Evolutionary conservation across 2,797 vertebrate species (phyloP), one percentile per base, ranked within the genome.

Genomic region (Pogoniulus pusillus): DNA sequence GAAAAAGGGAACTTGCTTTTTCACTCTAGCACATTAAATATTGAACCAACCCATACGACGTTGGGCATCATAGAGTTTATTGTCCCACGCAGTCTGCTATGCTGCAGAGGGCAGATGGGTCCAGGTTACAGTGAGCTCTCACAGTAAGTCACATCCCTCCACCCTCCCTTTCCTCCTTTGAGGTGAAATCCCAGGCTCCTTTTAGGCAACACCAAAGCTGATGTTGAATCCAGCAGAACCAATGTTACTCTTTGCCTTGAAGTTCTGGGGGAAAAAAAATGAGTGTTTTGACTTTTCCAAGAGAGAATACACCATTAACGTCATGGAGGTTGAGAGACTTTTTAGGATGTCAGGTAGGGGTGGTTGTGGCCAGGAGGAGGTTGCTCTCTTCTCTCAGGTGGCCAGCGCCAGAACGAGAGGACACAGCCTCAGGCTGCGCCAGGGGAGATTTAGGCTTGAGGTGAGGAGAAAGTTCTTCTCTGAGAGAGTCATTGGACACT

Each of bases 241-340:
- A 68, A 24, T 58, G 65, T 37, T 53, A 81, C 23, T 58, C 9
- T 83, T 79, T 72, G 20, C 24, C 83, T 79, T 59, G 35, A 90
- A 69, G 30, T 59, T 90, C 64, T 82, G 41, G 49, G 17, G 17
- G 41, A 16, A 18, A 18, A 23, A 49, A 96, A 87, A 63, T 29
- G 5, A 34, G 39, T 24, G 0, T 58, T 94, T 90, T 81, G 34
- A 39, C 83, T 87, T 79, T 84, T 94, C 51, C 34, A 35, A 79
- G 34, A 35, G 24, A 75, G 35, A 88, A 60, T 95, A 75, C 35
- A 63, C 87, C 91, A 87, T 84, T 43, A 79, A 90, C 71, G 82
- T 84, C 70, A 69, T 71, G 75, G 51, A 76, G 63, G 78, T 83
- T 68, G 15, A 39, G 15, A 39, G 15, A 39, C 13, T 39, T 39